A percentile compares a stretch with the other conserved stretches of the same genome.
phyloP scores from a whole-genome alignment of 2,797 vertebrate genomes.

The Trichosurus vulpecula region DNA sequence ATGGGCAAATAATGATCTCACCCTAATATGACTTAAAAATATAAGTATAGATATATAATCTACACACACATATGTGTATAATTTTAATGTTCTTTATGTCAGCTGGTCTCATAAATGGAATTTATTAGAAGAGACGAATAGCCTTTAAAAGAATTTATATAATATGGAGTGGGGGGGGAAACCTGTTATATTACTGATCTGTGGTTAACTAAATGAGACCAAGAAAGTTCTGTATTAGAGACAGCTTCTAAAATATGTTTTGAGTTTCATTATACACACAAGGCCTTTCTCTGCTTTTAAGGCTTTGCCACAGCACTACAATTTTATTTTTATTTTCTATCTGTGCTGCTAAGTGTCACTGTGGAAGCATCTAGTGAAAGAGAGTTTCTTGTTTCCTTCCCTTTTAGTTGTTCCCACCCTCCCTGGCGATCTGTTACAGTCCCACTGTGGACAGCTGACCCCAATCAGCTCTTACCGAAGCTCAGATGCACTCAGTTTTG shows the following conservation, averaged over 20 bases:
- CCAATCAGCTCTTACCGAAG: slow-evolving; percentile 13
- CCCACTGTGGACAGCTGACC: neutral
- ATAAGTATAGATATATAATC: neutral
- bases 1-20: neutral
- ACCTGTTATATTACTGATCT: neutral
- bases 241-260: neutral
- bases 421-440: neutral
- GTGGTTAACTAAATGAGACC: neutral
- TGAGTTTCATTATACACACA: neutral
- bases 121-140: neutral
- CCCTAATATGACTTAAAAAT: neutral
- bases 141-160: neutral
- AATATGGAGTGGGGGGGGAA: slow-evolving; percentile 1
- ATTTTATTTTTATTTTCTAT: slow-evolving; percentile 23
- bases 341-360: slow-evolving; percentile 9
- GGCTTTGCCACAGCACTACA: neutral
- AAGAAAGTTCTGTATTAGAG: neutral
- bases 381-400: neutral
- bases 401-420: neutral
- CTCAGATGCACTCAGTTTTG: slow-evolving; percentile 34
- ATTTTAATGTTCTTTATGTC: neutral
- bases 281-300: neutral
- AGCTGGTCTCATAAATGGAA: neutral
- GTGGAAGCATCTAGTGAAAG: neutral
- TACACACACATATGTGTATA: neutral